Base-by-base conservation (phyloP, 2,797 vertebrate genomes). In the Arctocebus calabarensis region DNA sequence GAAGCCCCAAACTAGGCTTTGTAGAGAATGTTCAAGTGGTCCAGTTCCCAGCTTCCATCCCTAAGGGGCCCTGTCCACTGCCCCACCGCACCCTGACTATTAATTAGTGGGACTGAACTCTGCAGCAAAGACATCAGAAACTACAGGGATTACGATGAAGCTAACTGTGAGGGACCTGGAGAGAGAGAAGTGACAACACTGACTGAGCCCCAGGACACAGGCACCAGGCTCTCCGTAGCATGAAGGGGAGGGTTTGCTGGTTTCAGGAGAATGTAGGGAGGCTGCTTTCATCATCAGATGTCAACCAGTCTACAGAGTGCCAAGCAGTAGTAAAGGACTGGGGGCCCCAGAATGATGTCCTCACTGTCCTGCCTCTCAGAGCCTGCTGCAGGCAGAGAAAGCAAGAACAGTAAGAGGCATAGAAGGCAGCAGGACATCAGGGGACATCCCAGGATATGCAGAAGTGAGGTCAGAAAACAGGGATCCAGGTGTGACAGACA, bases 161-260 rank as follows among this genome's bases (percentile, higher is more conserved):
- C 14, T 4, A 27, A 11, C 4, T 0, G 0, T 0, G n/a, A 2
- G 48, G 85, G 77, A 27, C 57, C 37, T n/a, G 37, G 62, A 68
- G 13, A 11, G 13, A 25, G 19, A 32, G 3, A 5, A 48, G 5
- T 19, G 3, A 22, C 22, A 52, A 32, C 45, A 22, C 7, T 62
- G 34, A 73, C 23, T 0, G 14, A 81, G 68, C 27, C 62, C 70
- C 0, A 0, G 62, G 16, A 59, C 0, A 23, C 0, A 52, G 5
- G 25, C 0, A 3, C 62, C 43, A 37, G 27, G 55, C 52, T 16
- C 62, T n/a, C 6, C 1, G 32, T 4, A 40, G 25, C 43, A 22
- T 13, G 23, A 71, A 48, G 9, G 14, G 37, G 40, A 74, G 71
- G 1, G 0, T 52, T 0, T 7, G 87, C 71, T 34, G 57, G 70